phyloP scores from a whole-genome alignment of 2,797 vertebrate genomes.

The Spinus pinus region DNA sequence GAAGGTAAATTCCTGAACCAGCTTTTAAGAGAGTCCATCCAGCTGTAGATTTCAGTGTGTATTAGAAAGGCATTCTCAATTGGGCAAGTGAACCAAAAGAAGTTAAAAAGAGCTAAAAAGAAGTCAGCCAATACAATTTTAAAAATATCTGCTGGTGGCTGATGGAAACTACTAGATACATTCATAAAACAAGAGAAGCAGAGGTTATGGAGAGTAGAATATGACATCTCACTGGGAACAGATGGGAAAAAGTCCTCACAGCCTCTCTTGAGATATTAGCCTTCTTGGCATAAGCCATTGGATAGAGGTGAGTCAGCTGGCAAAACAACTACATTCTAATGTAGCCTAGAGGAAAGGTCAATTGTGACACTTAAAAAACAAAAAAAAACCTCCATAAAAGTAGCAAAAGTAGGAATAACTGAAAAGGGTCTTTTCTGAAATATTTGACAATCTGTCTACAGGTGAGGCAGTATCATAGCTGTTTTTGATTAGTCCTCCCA shows the following conservation, averaged over 20 bases:
- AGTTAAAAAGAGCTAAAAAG: not conserved
- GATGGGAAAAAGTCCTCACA: not conserved
- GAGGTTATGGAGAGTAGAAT: not conserved
- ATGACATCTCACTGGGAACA: not conserved
- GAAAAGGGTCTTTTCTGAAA: constrained; percentile 73
- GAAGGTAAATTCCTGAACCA: not conserved
- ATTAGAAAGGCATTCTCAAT: not conserved
- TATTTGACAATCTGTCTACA: constrained; percentile 74
- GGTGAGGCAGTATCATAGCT: constrained; percentile 76
- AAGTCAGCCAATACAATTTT: not conserved
- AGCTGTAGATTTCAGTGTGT: not conserved
- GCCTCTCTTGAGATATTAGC: not conserved
- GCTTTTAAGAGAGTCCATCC: not conserved
- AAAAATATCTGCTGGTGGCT: not conserved
- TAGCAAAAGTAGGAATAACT: constrained; percentile 61
- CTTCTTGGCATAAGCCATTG: not conserved
- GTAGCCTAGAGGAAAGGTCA: not conserved
- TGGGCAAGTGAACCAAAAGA: not conserved
- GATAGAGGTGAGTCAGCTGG: not conserved
- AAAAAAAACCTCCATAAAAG: not conserved
- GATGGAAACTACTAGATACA: not conserved
- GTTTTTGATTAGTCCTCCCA: constrained; percentile 76
- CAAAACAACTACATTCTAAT: constrained; percentile 12
- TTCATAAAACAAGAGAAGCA: not conserved
- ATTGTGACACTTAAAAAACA: not conserved